These are phyloP conservation scores for Aphelocoma californica DNA, from an alignment of 2,797 vertebrate genomes.

Conservation along the genomic window DNA sequence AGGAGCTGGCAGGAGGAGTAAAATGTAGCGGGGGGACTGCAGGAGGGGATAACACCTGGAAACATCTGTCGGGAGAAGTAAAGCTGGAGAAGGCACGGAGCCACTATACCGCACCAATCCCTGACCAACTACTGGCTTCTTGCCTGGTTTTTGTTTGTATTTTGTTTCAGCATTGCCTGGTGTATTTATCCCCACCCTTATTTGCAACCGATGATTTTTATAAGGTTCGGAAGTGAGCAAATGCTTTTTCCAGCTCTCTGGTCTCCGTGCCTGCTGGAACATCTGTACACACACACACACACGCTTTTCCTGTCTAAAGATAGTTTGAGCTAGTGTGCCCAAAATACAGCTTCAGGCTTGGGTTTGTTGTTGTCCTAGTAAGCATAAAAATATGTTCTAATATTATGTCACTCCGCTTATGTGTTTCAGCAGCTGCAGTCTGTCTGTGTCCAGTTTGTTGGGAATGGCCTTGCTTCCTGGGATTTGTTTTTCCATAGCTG, in stretches of 20 bases:
- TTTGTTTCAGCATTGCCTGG: neutral
- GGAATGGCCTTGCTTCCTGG: neutral
- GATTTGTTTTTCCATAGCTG: slow-evolving; percentile 31
- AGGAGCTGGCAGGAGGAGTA: slow-evolving; percentile 7
- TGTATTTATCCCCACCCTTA: neutral
- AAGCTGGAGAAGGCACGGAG: neutral
- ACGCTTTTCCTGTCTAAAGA: slow-evolving; percentile 54
- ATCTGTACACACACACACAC: neutral
- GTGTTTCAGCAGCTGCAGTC: slow-evolving; percentile 41
- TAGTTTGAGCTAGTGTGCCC: slow-evolving; percentile 20
- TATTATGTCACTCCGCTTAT: neutral
- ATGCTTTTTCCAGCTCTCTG: slow-evolving; percentile 15
- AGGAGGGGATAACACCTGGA: neutral
- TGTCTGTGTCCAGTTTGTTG: slow-evolving; percentile 15
- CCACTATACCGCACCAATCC: neutral
- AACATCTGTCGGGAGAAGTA: neutral
- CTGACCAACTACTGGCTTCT: neutral
- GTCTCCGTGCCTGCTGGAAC: neutral
- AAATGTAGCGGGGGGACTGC: rapidly evolving
- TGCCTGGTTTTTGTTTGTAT: neutral
- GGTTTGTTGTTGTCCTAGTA: slow-evolving; percentile 58
- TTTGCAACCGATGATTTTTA: neutral
- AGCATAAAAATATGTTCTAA: slow-evolving; percentile 55
- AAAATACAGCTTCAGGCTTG: slow-evolving; percentile 27
- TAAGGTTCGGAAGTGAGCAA: neutral